These are phyloP conservation scores for Ariopsis seemanni DNA, from an alignment of 2,113 vertebrate species.

Conservation along the genomic window DNA sequence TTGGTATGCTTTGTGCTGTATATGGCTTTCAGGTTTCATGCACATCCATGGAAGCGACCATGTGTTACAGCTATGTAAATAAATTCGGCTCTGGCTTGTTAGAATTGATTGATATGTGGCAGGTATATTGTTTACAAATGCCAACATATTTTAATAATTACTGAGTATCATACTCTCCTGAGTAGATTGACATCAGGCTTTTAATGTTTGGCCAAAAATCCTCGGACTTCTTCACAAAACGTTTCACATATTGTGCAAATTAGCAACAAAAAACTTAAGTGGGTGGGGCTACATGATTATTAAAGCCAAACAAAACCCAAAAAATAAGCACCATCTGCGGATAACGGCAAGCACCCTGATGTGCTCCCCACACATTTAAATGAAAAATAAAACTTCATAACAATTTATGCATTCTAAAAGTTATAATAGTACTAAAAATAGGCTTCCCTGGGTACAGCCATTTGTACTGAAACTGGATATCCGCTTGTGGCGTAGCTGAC, in stretches of 20 bases:
- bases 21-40: not conserved
- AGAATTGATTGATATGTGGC: no score
- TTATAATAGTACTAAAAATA: no score
- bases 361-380: no score
- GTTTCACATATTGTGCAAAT: not conserved
- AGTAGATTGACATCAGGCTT: not conserved
- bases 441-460: no score
- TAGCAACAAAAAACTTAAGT: not conserved
- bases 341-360: no score
- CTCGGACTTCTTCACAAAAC: not conserved
- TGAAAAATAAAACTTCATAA: no score
- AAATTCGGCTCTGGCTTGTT: not conserved
- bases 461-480: no score
- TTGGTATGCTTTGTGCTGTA: not conserved
- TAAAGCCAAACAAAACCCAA: not conserved
- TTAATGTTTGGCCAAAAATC: not conserved
- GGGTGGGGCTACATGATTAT: not conserved
- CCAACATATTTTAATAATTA: not conserved
- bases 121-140: not conserved
- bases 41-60: not conserved
- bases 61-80: not conserved
- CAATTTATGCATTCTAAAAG: no score
- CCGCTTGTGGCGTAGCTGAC: no score
- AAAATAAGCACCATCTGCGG: no score
- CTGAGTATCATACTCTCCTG: not conserved